Evolutionary conservation across 2,888 invertebrate species (phyloP), one percentile per base, ranked within the genome.

Genomic region (Drosophila falleni): DNA sequence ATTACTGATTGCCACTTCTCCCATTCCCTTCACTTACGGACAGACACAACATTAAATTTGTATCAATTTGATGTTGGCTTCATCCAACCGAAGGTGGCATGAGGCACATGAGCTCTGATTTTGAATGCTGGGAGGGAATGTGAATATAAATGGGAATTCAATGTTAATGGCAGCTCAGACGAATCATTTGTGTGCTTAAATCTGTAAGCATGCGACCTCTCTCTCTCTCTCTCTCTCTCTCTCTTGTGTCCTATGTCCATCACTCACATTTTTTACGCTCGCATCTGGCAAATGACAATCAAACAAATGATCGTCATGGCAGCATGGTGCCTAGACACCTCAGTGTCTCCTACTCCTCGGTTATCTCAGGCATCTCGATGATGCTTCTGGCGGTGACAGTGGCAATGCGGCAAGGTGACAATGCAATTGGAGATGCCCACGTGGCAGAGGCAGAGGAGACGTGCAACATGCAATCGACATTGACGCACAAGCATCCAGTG

Each of bases 281-380:
- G 54, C 47, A 63, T 74, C 46, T 69, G 69, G 74, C 69, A 51
- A 51, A 69, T 63, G 73, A 69, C 73, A 73, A 42, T 70, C 51
- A 70, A 54, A 59, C 50, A 74, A 74, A 74, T 74, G 73, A 70
- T 74, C 70, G 39, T 41, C 59, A 69, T 62, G 55, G 60, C 50
- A 69, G 70, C 69, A 50, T n/a, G 46, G 29, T 47, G 55, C 41
- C 55, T 37, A 26, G 41, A 8, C 35, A 23, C 16, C 63, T 47
- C 29, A 42, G 26, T 8, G 35, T 5, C 35, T 33, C 42, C 41
- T 15, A 23, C 56, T 33, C 29, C n/a, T 10, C 31, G 35, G n/a
- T 2, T n/a, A n/a, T n/a, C 19, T 15, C 26, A n/a, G 35, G 35
- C 35, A 29, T 11, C 37, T n/a, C 13, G 16, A 33, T 26, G 44